Evolutionary conservation across 92 coral and sea anemone species (phyloP).

Genomic region (Plumapathes pennacea): DNA sequence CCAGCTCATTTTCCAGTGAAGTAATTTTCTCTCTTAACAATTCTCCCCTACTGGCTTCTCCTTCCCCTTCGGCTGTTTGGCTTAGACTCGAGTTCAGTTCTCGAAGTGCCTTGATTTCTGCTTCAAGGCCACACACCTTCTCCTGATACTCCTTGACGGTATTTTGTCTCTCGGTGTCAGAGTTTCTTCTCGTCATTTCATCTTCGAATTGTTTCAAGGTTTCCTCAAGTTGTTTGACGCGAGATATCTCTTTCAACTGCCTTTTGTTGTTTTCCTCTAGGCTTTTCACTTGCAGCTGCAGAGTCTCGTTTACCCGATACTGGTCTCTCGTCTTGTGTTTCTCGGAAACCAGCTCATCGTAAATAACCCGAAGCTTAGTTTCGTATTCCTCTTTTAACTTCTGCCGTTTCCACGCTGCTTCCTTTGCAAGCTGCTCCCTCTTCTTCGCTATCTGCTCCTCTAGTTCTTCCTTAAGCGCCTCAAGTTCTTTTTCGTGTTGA

Average conservation of each 20-base stretch:
- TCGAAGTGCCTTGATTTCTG: constrained; percentile 18
- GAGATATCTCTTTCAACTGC: constrained; percentile 51
- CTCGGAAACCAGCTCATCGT: constrained; percentile 83
- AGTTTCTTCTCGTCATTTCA: constrained; percentile 25
- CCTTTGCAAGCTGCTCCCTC: constrained; percentile 82
- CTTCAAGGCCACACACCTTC: constrained; percentile 49
- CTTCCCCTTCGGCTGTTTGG: constrained; percentile 12
- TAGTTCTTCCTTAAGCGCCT: constrained; percentile 72
- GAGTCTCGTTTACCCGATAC: constrained; percentile 55
- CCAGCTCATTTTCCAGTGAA: constrained; percentile 39
- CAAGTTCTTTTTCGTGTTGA: constrained; percentile 85
- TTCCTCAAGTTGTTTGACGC: constrained; percentile 64
- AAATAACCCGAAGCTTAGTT: constrained; percentile 69
- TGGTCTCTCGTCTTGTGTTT: constrained; percentile 60
- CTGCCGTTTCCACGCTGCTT: constrained; percentile 78
- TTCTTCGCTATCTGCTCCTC: constrained; percentile 85
- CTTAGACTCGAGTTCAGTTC: constrained; percentile 7
- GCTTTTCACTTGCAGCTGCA: constrained; percentile 50
- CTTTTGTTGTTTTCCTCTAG: constrained; percentile 51
- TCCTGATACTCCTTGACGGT: constrained; percentile 30
- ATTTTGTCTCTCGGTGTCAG: constrained; percentile 19
- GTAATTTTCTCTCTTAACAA: constrained; percentile 28
- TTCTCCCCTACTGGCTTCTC: constrained; percentile 12
- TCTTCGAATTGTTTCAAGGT: constrained; percentile 42
- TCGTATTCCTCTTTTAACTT: constrained; percentile 83